Base-by-base conservation (phyloP, 1,140 invertebrate species). In the Caenorhabditis latens region DNA sequence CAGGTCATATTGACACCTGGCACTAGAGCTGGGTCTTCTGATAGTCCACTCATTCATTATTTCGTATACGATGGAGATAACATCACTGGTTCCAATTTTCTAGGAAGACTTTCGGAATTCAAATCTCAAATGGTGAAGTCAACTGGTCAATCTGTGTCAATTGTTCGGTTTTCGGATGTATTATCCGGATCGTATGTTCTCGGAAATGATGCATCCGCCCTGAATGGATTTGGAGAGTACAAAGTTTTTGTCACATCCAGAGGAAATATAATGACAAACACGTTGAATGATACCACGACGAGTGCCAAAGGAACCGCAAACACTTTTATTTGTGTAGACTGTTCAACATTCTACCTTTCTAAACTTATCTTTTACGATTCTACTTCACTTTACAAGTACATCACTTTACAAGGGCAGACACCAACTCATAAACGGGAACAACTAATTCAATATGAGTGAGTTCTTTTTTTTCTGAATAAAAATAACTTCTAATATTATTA, bases 371-470 rank as follows among this genome's bases (percentile, higher is more conserved):
- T 71, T 71, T 40, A 43, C 9, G 46, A 19, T 19, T 32, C 32
- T 6, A 32, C 61, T 6, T 9, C 65, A 4, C 5, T 71, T 46
- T 14, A 40, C 42, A 71, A 71, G 19, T 79, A 79, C 19, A n/a
- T 79, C 46, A 79, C 19, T 6, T 79, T 79, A 46, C 71, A 79
- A 79, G 71, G 71, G 14, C 43, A 50, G 46, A 79, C 71, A 24
- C 71, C 71, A 24, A 79, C 71, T 11, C 71, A 79, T 79, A 79
- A 79, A 50, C 43, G 11, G 13, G 71, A 79, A 13, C 50, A 79
- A 24, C n/a, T 79, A 4, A 79, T 79, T 53, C n/a, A 24, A 79
- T 79, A 79, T 79, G 71, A 79, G 71, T 79, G n/a, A 50, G 71
- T 79, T 79, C n/a, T n/a, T 71, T 48, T 16, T 21, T 19, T 50